Evolutionary conservation across 1,140 invertebrate genomes (phyloP).

Genomic region (Philopotamus ludificatus): DNA sequence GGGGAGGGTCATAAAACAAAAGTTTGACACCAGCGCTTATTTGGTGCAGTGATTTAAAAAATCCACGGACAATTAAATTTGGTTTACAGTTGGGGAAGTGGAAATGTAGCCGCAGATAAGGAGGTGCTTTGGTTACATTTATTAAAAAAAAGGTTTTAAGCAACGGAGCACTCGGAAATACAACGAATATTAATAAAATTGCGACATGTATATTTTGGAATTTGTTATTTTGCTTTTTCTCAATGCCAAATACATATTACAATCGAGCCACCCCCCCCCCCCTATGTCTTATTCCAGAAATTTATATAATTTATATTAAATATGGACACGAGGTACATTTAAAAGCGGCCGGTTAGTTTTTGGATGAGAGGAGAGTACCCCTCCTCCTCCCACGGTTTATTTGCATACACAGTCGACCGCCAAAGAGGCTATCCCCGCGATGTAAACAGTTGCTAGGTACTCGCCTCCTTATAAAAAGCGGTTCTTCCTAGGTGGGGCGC

Average conservation of each 20-base stretch:
- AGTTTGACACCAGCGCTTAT: conserved; percentile 37
- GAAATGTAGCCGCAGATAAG: conserved; percentile 38
- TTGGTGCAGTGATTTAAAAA: conserved; percentile 42
- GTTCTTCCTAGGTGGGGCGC: conserved; percentile 17
- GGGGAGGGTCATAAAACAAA: conserved; percentile 34
- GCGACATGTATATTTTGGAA: background rate
- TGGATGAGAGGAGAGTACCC: too few species aligned
- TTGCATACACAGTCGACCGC: conserved; percentile 26
- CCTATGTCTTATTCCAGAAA: conserved; percentile 10
- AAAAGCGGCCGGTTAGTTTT: conserved; percentile 30
- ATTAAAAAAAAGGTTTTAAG: conserved; percentile 2
- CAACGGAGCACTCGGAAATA: background rate
- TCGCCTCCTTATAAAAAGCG: conserved; percentile 35
- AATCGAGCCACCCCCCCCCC: background rate
- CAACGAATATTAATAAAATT: too few species aligned
- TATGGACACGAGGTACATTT: conserved; percentile 31
- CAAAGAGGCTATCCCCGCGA: conserved; percentile 8
- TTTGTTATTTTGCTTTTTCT: background rate
- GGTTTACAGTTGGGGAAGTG: conserved; percentile 41
- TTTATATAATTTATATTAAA: too few species aligned
- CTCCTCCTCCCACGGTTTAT: too few species aligned
- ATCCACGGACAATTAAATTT: conserved; percentile 43
- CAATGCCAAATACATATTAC: background rate
- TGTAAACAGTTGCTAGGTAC: conserved; percentile 22
- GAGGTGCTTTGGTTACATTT: conserved; percentile 13